Conservation (phyloP, 2,888 invertebrate species). For the Steinernema carpocapsae region DNA sequence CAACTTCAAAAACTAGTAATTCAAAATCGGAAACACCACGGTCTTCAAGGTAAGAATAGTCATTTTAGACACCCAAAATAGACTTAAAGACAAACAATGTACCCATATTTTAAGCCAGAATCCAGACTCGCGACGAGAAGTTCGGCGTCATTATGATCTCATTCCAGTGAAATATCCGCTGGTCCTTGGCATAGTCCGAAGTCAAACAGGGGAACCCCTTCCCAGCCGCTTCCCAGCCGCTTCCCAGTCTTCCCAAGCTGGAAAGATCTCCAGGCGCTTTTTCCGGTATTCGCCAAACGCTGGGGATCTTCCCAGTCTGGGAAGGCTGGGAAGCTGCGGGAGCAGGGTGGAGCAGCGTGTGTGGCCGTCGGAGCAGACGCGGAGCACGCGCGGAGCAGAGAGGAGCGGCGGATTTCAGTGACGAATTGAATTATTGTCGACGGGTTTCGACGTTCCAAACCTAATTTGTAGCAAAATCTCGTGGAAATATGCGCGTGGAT, state of each 20-base stretch:
- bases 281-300: too few relatives aligned
- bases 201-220: constrained; percentile 58
- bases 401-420: constrained; percentile 98
- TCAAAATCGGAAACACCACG: constrained; percentile 72
- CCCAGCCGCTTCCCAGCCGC: constrained; percentile 63
- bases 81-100: too few relatives aligned
- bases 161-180: constrained; percentile 72
- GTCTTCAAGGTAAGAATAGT: constrained; percentile 94
- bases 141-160: constrained; percentile 78
- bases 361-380: too few relatives aligned
- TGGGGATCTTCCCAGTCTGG: too few relatives aligned
- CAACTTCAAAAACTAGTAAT: constrained; percentile 71
- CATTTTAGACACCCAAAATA: too few relatives aligned
- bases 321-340: too few relatives aligned
- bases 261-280: too few relatives aligned
- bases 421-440: too few relatives aligned
- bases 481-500: too few relatives aligned
- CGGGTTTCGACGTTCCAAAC: too few relatives aligned
- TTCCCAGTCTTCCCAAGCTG: constrained; percentile 65
- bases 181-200: constrained; percentile 63
- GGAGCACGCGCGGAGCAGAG: constrained; percentile 69
- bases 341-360: too few relatives aligned
- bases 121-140: constrained; percentile 82
- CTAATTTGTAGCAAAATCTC: too few relatives aligned
- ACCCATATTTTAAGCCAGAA: constrained; percentile 81